A percentile compares a stretch with the other conserved stretches of the same genome.
Evolutionary conservation across 2,888 invertebrate species (phyloP).

Genomic region (Sthenelais limicola): DNA sequence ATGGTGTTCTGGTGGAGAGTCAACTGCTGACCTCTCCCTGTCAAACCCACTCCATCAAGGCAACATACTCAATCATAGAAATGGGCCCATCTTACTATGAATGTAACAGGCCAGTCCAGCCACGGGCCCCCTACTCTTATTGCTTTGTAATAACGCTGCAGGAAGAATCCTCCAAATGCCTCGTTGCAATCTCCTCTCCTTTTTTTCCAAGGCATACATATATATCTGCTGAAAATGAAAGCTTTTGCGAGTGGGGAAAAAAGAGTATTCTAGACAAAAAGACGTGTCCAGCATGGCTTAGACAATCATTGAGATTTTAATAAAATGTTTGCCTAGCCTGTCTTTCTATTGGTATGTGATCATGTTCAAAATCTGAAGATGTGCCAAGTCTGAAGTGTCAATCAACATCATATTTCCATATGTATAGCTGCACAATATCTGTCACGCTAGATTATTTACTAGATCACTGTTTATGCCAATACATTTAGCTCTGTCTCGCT

Average conservation of each 20-base stretch:
- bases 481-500: too few species aligned
- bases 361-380: too few species aligned
- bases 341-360: too few species aligned
- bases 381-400: too few species aligned
- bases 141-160: conserved; percentile 25
- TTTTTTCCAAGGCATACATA: neutral
- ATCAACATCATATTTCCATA: too few species aligned
- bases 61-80: conserved; percentile 17
- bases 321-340: too few species aligned
- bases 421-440: too few species aligned
- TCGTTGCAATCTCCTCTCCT: neutral
- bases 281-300: too few species aligned
- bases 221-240: neutral
- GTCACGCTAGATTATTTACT: too few species aligned
- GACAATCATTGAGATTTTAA: too few species aligned
- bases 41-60: conserved; percentile 30
- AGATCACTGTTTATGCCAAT: too few species aligned
- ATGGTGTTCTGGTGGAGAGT: conserved; percentile 34
- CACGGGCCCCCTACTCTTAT: conserved; percentile 7
- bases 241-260: neutral
- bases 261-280: too few species aligned
- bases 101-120: conserved; percentile 3
- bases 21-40: conserved; percentile 28
- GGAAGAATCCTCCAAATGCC: conserved; percentile 7
- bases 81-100: conserved; percentile 29